Base-by-base conservation (phyloP, 2,797 vertebrate species). In the Esox lucius region DNA sequence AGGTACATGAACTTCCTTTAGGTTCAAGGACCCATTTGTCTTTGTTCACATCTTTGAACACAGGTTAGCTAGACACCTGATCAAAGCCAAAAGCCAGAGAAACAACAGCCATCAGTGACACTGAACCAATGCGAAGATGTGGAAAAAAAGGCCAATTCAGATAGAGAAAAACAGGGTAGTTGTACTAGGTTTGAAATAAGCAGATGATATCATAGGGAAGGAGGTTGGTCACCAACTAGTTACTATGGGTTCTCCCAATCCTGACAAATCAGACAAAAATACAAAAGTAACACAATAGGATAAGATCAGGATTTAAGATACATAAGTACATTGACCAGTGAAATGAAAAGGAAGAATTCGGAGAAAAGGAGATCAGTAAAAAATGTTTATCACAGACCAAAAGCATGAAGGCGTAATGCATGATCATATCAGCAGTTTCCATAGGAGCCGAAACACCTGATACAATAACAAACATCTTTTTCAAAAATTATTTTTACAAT, bases 341-440 rank as follows among this genome's bases (percentile, higher is more conserved):
- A 66, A 66, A 33, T 33, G 17, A 11, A 31, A 65, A 19, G 31
- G 26, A 7, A 35, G 15, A 26, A 62, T 13, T 12, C 28, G 24
- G 59, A 62, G 42, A 28, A 71, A 68, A 51, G 72, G 46, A 51
- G 26, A 71, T 81, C 64, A 77, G 80, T 90, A 89, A 75, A 90
- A 91, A 90, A 86, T 88, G 74, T 88, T 90, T 90, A 87, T 71
- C 56, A 69, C 51, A 80, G 42, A 26, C n/a, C n/a, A 80, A 75
- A n/a, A 80, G 84, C 79, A 4, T 26, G 66, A 68, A 35, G 11
- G 28, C 1, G 0, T 35, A 12, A 31, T 61, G 42, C 64, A 72
- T n/a, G 5, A 66, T n/a, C 19, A 61, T 19, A 70, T 70, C 9
- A 3, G 74, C 65, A 79, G 22, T 76, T 75, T 82, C 28, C 51